These are phyloP conservation scores for Emys orbicularis DNA, from an alignment of 2,797 vertebrate species.

Conservation along the genomic window DNA sequence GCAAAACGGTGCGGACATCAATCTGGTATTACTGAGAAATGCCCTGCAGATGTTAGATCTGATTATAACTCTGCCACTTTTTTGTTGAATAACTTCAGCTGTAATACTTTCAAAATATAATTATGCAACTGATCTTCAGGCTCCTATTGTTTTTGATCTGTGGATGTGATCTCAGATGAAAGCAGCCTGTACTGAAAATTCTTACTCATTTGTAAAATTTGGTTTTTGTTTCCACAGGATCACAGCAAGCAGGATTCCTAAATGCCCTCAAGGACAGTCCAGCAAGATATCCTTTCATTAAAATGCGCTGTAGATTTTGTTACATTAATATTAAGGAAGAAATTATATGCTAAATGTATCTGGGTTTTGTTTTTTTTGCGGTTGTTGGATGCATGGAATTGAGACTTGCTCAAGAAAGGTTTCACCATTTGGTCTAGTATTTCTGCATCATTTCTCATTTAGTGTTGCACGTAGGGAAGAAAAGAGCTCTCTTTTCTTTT, in stretches of 20 bases:
- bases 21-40: slow-evolving; percentile 70
- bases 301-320: neutral
- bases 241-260: slow-evolving; percentile 91
- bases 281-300: slow-evolving; percentile 96
- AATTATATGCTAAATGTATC: neutral
- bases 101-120: neutral
- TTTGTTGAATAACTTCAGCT: slow-evolving; percentile 29
- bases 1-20: slow-evolving; percentile 43
- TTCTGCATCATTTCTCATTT: neutral
- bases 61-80: slow-evolving; percentile 11
- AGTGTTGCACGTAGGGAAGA: neutral
- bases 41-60: slow-evolving; percentile 45
- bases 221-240: slow-evolving; percentile 84
- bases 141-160: neutral
- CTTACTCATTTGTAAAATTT: slow-evolving; percentile 40
- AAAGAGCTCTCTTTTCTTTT: neutral
- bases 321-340: neutral
- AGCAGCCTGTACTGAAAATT: neutral
- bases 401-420: neutral
- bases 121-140: slow-evolving; percentile 28
- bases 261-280: slow-evolving; percentile 95
- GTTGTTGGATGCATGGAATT: neutral
- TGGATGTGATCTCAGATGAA: neutral
- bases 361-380: slow-evolving; percentile 2
- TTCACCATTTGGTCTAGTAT: neutral